These are phyloP conservation scores for Parnassius orleans DNA, from an alignment of 2,888 invertebrate genomes.

Conservation along the genomic window DNA sequence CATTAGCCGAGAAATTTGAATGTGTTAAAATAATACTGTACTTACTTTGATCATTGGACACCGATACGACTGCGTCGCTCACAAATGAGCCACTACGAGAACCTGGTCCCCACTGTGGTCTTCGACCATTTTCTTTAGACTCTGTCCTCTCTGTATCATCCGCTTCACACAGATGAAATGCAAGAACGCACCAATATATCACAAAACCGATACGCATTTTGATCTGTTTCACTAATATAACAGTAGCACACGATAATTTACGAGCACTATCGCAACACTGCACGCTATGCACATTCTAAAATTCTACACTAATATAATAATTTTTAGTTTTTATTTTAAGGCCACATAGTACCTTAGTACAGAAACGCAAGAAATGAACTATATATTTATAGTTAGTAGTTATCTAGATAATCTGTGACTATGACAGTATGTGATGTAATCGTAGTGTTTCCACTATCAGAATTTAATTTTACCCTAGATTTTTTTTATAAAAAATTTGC, in stretches of 20 bases:
- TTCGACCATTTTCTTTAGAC: constrained; percentile 61
- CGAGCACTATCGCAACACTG: constrained; percentile 53
- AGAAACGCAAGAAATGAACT: constrained; percentile 57
- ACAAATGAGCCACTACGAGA: constrained; percentile 62
- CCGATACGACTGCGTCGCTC: constrained; percentile 54
- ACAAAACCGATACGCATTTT: constrained; percentile 78
- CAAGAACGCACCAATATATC: constrained; percentile 77
- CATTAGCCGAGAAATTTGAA: constrained; percentile 46
- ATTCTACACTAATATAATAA: constrained; percentile 46
- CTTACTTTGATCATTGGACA: constrained; percentile 74
- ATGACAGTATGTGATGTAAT: too few species aligned
- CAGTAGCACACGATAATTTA: constrained; percentile 58
- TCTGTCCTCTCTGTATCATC: constrained; percentile 75
- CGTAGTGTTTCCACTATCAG: too few species aligned
- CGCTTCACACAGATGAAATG: constrained; percentile 72
- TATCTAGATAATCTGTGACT: too few species aligned
- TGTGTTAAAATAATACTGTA: constrained; percentile 42
- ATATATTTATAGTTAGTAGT: too few species aligned
- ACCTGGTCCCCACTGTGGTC: constrained; percentile 69
- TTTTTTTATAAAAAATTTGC: too few species aligned
- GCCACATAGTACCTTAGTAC: constrained; percentile 64
- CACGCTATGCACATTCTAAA: constrained; percentile 74
- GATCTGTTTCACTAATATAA: constrained; percentile 64
- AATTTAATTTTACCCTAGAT: too few species aligned
- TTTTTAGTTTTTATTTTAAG: constrained; percentile 54